Conservation (phyloP, 1,140 invertebrate species). For the Bombus polaris region DNA sequence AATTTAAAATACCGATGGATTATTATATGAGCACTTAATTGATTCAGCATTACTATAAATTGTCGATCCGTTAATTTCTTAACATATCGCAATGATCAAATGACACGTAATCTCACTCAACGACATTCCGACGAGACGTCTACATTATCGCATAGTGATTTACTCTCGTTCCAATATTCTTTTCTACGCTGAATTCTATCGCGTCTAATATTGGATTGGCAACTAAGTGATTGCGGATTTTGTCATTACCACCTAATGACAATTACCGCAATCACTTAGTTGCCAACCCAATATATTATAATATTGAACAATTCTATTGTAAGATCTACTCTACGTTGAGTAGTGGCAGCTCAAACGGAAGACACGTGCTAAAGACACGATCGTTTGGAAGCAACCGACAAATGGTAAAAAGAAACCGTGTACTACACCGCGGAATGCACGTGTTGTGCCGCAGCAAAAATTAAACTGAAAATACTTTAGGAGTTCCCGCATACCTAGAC, state of each 20-base stretch:
- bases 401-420: not conserved
- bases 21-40: not conserved
- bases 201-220: no score
- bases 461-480: conserved; percentile 19
- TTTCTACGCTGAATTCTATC: not conserved
- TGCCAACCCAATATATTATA: not conserved
- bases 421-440: not conserved
- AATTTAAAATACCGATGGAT: not conserved
- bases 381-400: no score
- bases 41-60: no score
- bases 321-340: not conserved
- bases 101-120: no score
- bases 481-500: conserved; percentile 8
- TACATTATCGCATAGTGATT: no score
- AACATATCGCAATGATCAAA: no score
- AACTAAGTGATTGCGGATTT: no score
- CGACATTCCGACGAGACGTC: no score
- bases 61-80: no score
- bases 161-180: no score
- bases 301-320: not conserved
- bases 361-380: not conserved
- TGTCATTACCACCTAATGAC: no score
- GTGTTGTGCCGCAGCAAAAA: not conserved
- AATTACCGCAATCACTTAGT: no score
- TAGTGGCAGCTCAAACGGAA: not conserved